phyloP scores from a whole-genome alignment of 2,113 vertebrate genomes.

The Neomonachus schauinslandi region DNA sequence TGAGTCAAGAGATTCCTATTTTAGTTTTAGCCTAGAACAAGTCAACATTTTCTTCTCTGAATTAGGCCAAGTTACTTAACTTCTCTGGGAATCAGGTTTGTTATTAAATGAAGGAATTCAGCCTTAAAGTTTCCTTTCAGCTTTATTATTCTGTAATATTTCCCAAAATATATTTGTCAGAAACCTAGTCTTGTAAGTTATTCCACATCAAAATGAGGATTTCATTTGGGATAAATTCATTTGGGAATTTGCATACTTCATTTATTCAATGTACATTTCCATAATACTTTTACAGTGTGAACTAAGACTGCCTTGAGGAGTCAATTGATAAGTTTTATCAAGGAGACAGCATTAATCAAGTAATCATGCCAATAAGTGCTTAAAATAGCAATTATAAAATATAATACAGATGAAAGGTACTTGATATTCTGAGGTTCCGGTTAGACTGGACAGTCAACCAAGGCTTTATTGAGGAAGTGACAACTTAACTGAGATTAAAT shows the following conservation, averaged over 20 bases:
- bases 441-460: background rate
- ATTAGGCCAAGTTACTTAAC: background rate
- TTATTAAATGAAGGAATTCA: background rate
- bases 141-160: background rate
- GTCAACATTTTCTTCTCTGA: background rate
- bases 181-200: background rate
- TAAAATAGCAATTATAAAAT: background rate
- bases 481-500: constrained; percentile 26
- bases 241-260: background rate
- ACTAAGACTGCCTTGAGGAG: background rate
- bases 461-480: background rate
- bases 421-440: constrained; percentile 1
- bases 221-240: background rate
- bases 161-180: background rate
- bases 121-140: background rate
- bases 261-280: background rate
- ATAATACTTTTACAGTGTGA: background rate
- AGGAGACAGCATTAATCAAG: background rate
- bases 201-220: background rate
- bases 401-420: background rate
- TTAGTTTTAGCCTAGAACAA: background rate
- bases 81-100: background rate
- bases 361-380: background rate
- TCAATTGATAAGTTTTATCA: background rate
- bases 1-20: background rate